These are phyloP conservation scores for Camelus dromedarius DNA, from an alignment of 2,113 vertebrate species.

Conservation along the genomic window DNA sequence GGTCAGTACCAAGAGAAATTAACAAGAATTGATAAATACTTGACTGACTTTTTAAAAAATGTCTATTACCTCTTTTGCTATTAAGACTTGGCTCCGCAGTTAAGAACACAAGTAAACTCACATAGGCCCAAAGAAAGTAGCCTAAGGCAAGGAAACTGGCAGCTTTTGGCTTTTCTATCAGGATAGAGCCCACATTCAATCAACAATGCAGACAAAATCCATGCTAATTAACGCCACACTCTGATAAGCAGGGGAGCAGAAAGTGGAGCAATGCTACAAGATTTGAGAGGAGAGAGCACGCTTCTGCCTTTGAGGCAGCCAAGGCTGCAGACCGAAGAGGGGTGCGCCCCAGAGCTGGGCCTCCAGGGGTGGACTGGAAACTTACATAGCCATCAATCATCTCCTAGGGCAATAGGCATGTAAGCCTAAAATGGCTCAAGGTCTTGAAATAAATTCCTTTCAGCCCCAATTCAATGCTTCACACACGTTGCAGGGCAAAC, in stretches of 20 bases:
- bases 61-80: constrained; percentile 19
- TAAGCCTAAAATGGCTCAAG: constrained; percentile 9
- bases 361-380: constrained; percentile 20
- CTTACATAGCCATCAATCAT: constrained; percentile 64
- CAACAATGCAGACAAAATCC: neutral
- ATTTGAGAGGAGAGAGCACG: constrained; percentile 8
- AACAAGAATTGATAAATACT: constrained; percentile 49
- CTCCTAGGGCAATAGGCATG: constrained; percentile 14
- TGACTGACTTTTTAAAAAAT: neutral
- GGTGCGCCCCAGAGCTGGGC: neutral
- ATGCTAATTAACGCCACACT: neutral
- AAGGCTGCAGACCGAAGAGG: neutral
- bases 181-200: constrained; percentile 8
- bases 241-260: neutral
- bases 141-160: constrained; percentile 3
- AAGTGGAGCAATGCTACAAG: neutral
- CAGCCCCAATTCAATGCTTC: constrained; percentile 53
- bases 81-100: constrained; percentile 15
- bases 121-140: neutral
- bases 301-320: constrained; percentile 24
- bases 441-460: constrained; percentile 75
- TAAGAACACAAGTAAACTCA: neutral
- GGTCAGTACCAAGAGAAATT: constrained; percentile 33
- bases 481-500: constrained; percentile 10
- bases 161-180: neutral